phyloP scores from a whole-genome alignment of 64 coral and sea anemone genomes.

The Anthopleura sola region DNA sequence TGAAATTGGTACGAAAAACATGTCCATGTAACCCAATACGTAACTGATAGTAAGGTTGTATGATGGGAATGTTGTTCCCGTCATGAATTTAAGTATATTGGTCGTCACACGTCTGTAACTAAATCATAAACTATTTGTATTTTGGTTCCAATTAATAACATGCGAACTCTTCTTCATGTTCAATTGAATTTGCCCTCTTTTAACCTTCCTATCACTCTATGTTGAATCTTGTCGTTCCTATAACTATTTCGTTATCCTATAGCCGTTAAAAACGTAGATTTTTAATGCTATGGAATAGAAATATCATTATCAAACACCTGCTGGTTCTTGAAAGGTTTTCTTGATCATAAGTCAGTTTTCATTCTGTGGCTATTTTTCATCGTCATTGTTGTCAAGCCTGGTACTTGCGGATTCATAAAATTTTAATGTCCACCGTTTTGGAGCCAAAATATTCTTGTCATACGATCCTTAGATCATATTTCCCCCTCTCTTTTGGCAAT shows the following conservation, averaged over 20 bases:
- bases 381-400: not conserved
- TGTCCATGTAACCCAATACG: not conserved
- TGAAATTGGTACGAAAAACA: not conserved
- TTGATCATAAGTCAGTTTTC: not conserved
- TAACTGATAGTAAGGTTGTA: not conserved
- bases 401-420: not conserved
- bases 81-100: not conserved
- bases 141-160: not conserved
- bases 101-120: not conserved
- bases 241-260: too few relatives aligned
- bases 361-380: not conserved
- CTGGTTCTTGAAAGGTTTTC: not conserved
- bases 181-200: not conserved
- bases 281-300: not conserved
- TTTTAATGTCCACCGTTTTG: not conserved
- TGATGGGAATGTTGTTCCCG: not conserved
- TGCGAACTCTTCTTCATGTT: not conserved
- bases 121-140: not conserved
- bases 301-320: not conserved
- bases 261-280: too few relatives aligned
- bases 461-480: not conserved
- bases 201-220: not conserved
- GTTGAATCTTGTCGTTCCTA: too few relatives aligned
- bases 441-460: not conserved
- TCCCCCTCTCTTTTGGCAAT: too few relatives aligned